Evolutionary conservation across 2,888 invertebrate genomes (phyloP), one percentile per base, ranked within the genome.

Genomic region (Bursaphelenchus okinawaensis): DNA sequence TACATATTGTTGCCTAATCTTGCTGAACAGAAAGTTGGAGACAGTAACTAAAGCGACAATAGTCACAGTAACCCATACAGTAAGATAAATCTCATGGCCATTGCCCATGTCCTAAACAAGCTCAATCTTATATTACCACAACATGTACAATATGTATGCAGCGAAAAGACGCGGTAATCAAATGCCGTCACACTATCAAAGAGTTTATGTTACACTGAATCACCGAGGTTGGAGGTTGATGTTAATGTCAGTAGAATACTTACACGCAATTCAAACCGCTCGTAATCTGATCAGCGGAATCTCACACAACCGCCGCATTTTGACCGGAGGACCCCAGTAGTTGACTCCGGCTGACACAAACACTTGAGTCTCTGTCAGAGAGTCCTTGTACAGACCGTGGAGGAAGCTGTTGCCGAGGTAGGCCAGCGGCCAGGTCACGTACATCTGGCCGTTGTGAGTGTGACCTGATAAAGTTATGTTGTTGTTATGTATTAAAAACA

Each of bases 311-410:
- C 83, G 80, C 51, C 78, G 77, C 66, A 84, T 81, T 66, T 84
- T 79, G 68, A 84, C 77, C 0, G 84, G 85, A 7, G 84, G 82
- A 16, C 84, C 84, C 82, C 84, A 84, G 68, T 82, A 85, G 66
- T 82, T 78, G n/a, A 79, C 78, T 16, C 80, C 80, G 8, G 79
- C 50, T 12, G 77, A 77, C 1, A 82, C 81, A 59, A 75, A 79
- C 20, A 82, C 71, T 51, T 78, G 77, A 7, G 77, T 72, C 12
- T 73, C 72, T 0, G 75, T 69, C 19, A 40, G 22, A 19, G 29
- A 28, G 62, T 79, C 69, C 12, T 68, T 65, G 55, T 79, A 78
- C 7, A 76, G 70, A 7, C 79, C 79, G 63, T 75, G 75, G 57
- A 69, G 73, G 65, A 73, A 81, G 2, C 75, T 74, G 52, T 79